Conservation (phyloP, 2,113 vertebrate genomes). For the Paedocypris sp. region DNA sequence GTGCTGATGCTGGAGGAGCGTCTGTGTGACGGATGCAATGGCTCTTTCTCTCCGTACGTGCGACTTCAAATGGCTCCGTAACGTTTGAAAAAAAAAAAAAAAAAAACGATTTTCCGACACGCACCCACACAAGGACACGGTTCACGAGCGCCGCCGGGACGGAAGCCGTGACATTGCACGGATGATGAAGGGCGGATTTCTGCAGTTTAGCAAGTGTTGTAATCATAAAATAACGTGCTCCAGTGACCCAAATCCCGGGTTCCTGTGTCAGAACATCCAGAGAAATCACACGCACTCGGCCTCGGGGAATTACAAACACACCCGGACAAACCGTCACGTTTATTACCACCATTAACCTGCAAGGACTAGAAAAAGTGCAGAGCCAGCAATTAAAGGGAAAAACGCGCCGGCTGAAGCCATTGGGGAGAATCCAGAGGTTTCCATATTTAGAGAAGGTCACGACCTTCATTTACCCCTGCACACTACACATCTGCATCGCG, state of each 20-base stretch:
- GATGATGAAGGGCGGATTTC: conserved; percentile 7
- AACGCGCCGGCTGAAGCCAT: background rate
- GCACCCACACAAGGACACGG: background rate
- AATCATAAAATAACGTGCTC: conserved; percentile 17
- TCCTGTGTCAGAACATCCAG: background rate
- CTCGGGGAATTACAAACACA: background rate
- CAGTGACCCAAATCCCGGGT: conserved; percentile 13
- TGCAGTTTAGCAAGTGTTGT: conserved; percentile 6
- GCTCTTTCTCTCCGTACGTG: no score
- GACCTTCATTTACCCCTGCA: background rate
- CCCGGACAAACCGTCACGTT: background rate
- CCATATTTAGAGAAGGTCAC: conserved; percentile 24
- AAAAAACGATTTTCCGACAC: background rate
- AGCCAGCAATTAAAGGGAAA: background rate
- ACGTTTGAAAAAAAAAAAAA: no score
- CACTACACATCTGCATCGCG: no score
- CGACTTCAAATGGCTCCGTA: no score
- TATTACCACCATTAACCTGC: conserved; percentile 3
- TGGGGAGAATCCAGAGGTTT: background rate
- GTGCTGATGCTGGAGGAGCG: no score
- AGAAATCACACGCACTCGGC: background rate
- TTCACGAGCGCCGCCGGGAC: background rate
- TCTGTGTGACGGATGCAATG: no score
- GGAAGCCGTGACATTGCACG: background rate
- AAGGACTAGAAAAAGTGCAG: background rate